phyloP scores from a whole-genome alignment of 2,113 vertebrate species.

The Oreochromis tanganicae region DNA sequence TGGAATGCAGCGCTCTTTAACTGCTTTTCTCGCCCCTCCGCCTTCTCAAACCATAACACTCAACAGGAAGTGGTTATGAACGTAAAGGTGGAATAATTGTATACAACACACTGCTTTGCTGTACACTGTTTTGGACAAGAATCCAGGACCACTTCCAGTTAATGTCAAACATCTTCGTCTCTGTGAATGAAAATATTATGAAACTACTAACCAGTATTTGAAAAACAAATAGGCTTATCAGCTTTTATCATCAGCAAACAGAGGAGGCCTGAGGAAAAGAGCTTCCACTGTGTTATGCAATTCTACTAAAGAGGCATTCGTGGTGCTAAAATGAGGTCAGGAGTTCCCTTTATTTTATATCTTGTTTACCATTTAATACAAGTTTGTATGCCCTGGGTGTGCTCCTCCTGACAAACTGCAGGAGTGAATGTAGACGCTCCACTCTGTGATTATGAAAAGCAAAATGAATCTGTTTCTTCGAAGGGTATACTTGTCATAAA shows the following conservation, averaged over 20 bases:
- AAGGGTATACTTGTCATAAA: slow-evolving; percentile 36
- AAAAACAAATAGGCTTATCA: slow-evolving; percentile 21
- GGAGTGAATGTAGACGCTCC: not conserved
- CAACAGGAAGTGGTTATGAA: not conserved
- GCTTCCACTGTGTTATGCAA: slow-evolving; percentile 8
- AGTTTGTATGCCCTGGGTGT: not conserved
- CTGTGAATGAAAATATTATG: slow-evolving; percentile 32
- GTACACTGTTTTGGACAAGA: not conserved
- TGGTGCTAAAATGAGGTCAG: not conserved
- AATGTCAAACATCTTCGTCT: not conserved
- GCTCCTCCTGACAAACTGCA: not conserved
- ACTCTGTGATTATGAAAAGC: slow-evolving; percentile 29
- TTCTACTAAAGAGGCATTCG: not conserved
- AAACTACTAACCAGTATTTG: slow-evolving; percentile 15
- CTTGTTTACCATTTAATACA: not conserved
- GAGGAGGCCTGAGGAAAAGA: not conserved
- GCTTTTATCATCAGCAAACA: slow-evolving; percentile 20
- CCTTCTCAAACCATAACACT: not conserved
- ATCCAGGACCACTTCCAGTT: not conserved
- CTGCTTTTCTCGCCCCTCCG: not conserved
- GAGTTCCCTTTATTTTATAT: not conserved
- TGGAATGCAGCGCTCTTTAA: slow-evolving; percentile 30
- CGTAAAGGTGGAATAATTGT: not conserved
- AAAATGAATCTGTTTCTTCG: slow-evolving; percentile 26
- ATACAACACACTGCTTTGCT: not conserved